These are phyloP conservation scores for Tychaedon coryphoeus DNA, from an alignment of 2,113 vertebrate species.

Conservation along the genomic window DNA sequence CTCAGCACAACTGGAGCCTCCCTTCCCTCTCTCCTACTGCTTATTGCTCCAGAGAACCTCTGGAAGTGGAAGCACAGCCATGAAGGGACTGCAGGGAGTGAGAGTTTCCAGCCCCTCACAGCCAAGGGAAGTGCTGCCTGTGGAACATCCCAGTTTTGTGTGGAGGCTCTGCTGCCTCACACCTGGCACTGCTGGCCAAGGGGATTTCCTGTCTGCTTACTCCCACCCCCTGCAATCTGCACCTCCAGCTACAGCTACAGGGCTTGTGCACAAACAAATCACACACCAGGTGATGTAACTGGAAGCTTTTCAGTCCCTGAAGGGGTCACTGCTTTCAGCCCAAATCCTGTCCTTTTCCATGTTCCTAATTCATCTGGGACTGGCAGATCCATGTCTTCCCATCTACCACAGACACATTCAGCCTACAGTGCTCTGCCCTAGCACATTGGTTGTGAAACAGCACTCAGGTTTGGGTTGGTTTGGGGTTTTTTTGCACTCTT, in stretches of 20 bases:
- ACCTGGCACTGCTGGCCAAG: no score
- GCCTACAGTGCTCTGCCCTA: background rate
- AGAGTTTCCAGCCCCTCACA: background rate
- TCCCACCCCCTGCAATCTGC: background rate
- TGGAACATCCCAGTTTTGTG: background rate
- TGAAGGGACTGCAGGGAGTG: fast-evolving
- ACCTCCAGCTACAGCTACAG: background rate
- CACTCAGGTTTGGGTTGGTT: background rate
- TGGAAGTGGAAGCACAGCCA: background rate
- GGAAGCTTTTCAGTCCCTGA: background rate
- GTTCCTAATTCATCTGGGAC: background rate
- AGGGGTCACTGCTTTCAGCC: background rate
- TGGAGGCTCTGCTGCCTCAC: background rate
- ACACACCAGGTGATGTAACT: background rate
- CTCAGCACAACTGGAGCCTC: background rate
- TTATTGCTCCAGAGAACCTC: background rate
- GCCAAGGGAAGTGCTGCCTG: background rate
- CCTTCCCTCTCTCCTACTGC: background rate
- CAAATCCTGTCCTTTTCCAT: background rate
- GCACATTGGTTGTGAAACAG: background rate
- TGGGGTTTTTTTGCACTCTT: background rate
- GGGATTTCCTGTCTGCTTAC: background rate
- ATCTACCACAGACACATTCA: fast-evolving
- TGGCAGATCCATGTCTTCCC: background rate
- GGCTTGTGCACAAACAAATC: background rate